Base-by-base conservation (phyloP, 2,113 vertebrate genomes). In the Montifringilla adamsi region DNA sequence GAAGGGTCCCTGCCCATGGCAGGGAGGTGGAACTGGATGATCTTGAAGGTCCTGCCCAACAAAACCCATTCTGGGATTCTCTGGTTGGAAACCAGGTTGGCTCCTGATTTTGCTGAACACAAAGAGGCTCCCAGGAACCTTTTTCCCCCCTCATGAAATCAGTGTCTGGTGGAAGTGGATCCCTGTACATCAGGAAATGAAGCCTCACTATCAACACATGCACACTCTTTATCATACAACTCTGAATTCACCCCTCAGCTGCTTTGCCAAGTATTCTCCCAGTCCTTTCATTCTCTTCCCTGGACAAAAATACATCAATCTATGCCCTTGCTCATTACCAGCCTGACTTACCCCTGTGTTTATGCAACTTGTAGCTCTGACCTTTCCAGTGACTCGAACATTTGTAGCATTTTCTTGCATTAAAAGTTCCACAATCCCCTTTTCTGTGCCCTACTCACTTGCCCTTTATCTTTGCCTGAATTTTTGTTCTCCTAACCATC, bases 401-500 rank as follows among this genome's bases (percentile, higher is more conserved):
- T 84, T 21, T 73, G 50, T 70, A 75, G 11, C 30, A 52, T 87
- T 84, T 84, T 85, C 55, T 84, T 90, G 33, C 16, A 43, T 80
- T 85, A 80, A 33, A 95, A 47, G 23, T 83, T 95, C 23, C 43
- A 80, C 35, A 80, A 28, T 77, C 30, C 22, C 28, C 37, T 94
- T 79, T 91, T 82, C 58, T 73, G 33, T 44, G 56, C 39, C 7
- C 3, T 21, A 41, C 55, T 95, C 18, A 6, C 44, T 72, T 39
- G 50, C 9, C 33, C 35, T 94, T 95, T 94, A 53, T 95, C 90
- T 74, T 83, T 11, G 1, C 33, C 43, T 66, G 60, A 55, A 46
- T n/a, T 80, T 95, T 95, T 93, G 13, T 83, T 83, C 56, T 67
- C 59, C 35, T 46, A 77, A 83, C 58, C 91, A 75, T 88, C 90